These are phyloP conservation scores for Aphelinus atriplicis DNA, from an alignment of 1,140 invertebrate genomes.

Conservation along the genomic window DNA sequence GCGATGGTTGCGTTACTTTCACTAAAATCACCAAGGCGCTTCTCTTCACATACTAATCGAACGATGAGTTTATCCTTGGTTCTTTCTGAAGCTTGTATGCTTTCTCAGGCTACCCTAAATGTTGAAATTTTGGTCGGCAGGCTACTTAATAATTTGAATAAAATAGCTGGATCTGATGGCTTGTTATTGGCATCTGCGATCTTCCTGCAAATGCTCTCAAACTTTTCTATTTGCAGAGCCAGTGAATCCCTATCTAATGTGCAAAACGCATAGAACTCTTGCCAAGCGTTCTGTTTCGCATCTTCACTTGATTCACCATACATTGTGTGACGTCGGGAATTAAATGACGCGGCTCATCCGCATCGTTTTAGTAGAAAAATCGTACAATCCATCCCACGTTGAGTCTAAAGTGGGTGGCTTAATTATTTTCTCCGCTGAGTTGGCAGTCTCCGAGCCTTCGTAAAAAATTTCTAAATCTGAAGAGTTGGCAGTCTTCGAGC, in stretches of 20 bases:
- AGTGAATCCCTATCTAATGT: background rate
- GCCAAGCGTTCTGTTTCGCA: background rate
- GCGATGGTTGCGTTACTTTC: background rate
- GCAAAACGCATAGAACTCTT: constrained; percentile 17
- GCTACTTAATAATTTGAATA: constrained; percentile 13
- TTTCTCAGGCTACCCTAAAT: constrained; percentile 24
- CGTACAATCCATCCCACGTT: too few species aligned
- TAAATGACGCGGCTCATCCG: too few species aligned
- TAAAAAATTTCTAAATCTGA: too few species aligned
- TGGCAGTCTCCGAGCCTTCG: too few species aligned
- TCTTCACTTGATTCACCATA: background rate
- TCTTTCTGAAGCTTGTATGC: background rate
- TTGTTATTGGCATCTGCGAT: constrained; percentile 9
- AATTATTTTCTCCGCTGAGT: too few species aligned
- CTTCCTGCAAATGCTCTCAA: constrained; percentile 32
- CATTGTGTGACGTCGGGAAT: background rate
- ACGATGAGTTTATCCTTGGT: constrained; percentile 23
- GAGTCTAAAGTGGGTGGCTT: too few species aligned
- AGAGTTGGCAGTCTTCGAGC: too few species aligned
- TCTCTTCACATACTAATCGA: constrained; percentile 19
- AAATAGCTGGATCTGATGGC: background rate
- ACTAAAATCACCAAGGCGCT: constrained; percentile 6
- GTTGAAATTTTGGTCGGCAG: constrained; percentile 4
- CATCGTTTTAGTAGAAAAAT: too few species aligned
- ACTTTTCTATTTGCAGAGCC: constrained; percentile 4